Evolutionary conservation across 1,140 invertebrate genomes (phyloP).

Genomic region (Scaptomyza pallida): DNA sequence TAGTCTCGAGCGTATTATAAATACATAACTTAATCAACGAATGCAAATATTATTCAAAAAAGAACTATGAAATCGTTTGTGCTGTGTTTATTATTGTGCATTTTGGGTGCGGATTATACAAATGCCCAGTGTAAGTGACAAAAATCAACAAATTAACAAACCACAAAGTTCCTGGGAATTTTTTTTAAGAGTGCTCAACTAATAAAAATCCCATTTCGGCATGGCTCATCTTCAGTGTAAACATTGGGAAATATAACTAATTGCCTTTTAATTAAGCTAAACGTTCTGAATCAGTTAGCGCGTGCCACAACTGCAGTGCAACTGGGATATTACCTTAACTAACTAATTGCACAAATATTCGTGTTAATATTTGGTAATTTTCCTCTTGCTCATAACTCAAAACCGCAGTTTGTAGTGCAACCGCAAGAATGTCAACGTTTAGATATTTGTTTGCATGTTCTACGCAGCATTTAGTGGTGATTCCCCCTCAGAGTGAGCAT

Average conservation of each 20-base stretch:
- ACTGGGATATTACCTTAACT: conserved; percentile 24
- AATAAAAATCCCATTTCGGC: conserved; percentile 22
- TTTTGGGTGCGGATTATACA: conserved; percentile 33
- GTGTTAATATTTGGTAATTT: conserved; percentile 20
- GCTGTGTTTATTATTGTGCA: conserved; percentile 27
- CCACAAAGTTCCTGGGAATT: conserved; percentile 11
- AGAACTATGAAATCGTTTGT: conserved; percentile 35
- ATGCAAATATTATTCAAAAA: neutral
- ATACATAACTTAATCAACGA: neutral
- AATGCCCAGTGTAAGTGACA: conserved; percentile 46
- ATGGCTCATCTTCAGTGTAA: conserved; percentile 22
- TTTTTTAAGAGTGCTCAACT: conserved; percentile 7
- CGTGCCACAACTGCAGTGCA: conserved; percentile 20
- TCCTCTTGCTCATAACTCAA: neutral
- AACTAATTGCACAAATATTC: conserved; percentile 15
- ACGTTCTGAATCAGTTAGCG: conserved; percentile 40
- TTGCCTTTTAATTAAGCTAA: conserved; percentile 42
- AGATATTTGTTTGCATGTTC: conserved; percentile 6
- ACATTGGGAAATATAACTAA: conserved; percentile 17
- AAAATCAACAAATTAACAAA: neutral
- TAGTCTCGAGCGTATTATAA: conserved; percentile 2
- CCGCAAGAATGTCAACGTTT: conserved; percentile 57
- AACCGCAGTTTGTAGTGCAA: conserved; percentile 1
- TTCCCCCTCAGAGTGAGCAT: conserved; percentile 28
- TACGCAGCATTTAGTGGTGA: conserved; percentile 24